phyloP scores from a whole-genome alignment of 2,888 invertebrate species.

The Reticulitermes lucifugus region DNA sequence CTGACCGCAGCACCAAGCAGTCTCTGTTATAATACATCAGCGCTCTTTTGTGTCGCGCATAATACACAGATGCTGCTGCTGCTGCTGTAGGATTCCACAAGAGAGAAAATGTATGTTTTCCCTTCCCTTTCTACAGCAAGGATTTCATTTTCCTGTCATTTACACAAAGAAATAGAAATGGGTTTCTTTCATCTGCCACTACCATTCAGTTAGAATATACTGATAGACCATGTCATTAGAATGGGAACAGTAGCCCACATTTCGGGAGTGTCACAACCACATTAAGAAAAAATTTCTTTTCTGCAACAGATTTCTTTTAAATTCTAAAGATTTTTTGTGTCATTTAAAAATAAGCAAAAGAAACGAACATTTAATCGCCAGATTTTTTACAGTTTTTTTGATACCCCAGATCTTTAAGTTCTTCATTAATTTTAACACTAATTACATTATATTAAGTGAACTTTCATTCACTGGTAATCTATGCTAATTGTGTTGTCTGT shows the following conservation, averaged over 20 bases:
- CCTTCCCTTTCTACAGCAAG: slow-evolving; percentile 1
- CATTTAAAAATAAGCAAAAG: too few relatives aligned
- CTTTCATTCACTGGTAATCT: too few relatives aligned
- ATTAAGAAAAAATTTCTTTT: not conserved
- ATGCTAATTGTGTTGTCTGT: too few relatives aligned
- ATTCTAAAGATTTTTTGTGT: too few relatives aligned
- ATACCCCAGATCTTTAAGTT: too few relatives aligned
- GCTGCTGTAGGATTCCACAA: not conserved
- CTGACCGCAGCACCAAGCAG: not conserved
- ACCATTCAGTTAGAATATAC: not conserved
- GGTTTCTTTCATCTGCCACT: not conserved
- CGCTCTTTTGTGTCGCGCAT: not conserved
- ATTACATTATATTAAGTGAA: too few relatives aligned
- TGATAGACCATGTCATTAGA: not conserved
- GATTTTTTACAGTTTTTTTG: too few relatives aligned
- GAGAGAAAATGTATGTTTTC: not conserved
- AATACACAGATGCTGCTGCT: not conserved
- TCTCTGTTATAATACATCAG: not conserved
- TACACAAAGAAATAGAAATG: slow-evolving; percentile 5
- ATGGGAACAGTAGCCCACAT: not conserved
- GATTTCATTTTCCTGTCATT: slow-evolving; percentile 1
- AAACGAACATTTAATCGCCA: too few relatives aligned
- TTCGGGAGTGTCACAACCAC: not conserved
- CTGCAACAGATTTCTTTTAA: too few relatives aligned
- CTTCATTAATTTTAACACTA: too few relatives aligned